Percentiles rank a stretch among this genome's conserved stretches.
These are phyloP conservation scores for Isaurus tuberculatus DNA, from an alignment of 92 coral and sea anemone genomes.

Conservation along the genomic window DNA sequence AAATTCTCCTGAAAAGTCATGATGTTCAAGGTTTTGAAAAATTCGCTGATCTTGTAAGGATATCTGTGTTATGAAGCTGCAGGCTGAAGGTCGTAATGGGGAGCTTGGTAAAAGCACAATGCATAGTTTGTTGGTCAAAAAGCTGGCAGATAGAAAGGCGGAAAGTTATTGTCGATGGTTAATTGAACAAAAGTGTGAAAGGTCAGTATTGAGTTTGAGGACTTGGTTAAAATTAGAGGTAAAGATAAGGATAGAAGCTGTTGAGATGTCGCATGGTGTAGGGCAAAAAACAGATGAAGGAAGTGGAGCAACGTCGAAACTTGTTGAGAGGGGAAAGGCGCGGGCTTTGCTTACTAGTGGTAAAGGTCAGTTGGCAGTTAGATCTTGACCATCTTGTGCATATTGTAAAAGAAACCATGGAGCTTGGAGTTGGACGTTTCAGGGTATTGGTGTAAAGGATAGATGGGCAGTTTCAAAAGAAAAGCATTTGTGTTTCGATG, in stretches of 20 bases:
- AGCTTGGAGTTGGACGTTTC: conserved; percentile 56
- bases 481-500: conserved; percentile 69
- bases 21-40: conserved; percentile 1
- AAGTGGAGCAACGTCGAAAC: not conserved
- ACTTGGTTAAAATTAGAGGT: not conserved
- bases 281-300: conserved; percentile 16
- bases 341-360: conserved; percentile 24
- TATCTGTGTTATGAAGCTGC: conserved; percentile 58
- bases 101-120: conserved; percentile 45
- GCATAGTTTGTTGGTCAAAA: conserved; percentile 60
- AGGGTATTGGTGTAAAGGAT: conserved; percentile 45
- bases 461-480: conserved; percentile 66
- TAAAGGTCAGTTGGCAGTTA: conserved; percentile 6
- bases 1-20: conserved; percentile 19
- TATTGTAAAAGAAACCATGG: conserved; percentile 58
- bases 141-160: conserved; percentile 56
- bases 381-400: conserved; percentile 13
- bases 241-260: not conserved
- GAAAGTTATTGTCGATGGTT: conserved; percentile 69
- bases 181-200: conserved; percentile 52
- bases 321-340: not conserved
- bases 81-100: conserved; percentile 42
- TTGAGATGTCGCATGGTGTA: conserved; percentile 61
- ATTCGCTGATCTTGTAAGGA: conserved; percentile 63
- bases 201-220: conserved; percentile 57